Percentiles rank a stretch among this genome's conserved stretches.
Evolutionary conservation across 2,113 vertebrate genomes (phyloP).

Genomic region (Neogobius melanostomus): DNA sequence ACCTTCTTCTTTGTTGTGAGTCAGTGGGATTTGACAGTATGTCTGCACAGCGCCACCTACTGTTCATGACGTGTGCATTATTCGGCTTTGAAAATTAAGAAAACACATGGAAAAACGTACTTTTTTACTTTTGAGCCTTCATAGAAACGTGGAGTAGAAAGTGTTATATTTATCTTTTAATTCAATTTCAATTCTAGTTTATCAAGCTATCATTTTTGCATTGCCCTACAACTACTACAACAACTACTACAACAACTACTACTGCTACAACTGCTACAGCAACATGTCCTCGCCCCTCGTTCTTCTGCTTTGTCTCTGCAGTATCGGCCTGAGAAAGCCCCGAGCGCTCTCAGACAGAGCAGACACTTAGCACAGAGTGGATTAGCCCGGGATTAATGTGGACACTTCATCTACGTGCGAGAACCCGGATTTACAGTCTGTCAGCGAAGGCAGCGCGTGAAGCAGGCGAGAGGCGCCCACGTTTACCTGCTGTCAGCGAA

Average conservation of each 20-base stretch:
- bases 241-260: not conserved
- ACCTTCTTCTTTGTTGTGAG: too few species aligned
- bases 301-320: slow-evolving; percentile 73
- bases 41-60: too few species aligned
- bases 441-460: not conserved
- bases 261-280: not conserved
- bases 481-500: slow-evolving; percentile 42
- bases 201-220: too few species aligned
- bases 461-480: slow-evolving; percentile 35
- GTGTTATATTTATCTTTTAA: too few species aligned
- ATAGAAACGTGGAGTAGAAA: too few species aligned
- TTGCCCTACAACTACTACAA: too few species aligned
- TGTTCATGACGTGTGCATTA: too few species aligned
- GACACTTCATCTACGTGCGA: slow-evolving; percentile 75
- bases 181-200: too few species aligned
- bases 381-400: slow-evolving; percentile 79
- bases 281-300: slow-evolving; percentile 31
- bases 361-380: slow-evolving; percentile 79
- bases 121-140: too few species aligned
- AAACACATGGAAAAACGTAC: too few species aligned
- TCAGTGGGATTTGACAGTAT: too few species aligned
- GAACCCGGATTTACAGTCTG: slow-evolving; percentile 52
- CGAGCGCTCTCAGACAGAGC: slow-evolving; percentile 67
- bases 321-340: slow-evolving; percentile 73
- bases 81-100: too few species aligned